These are phyloP conservation scores for Mythimna albipuncta DNA, from an alignment of 2,888 invertebrate genomes.

Conservation along the genomic window DNA sequence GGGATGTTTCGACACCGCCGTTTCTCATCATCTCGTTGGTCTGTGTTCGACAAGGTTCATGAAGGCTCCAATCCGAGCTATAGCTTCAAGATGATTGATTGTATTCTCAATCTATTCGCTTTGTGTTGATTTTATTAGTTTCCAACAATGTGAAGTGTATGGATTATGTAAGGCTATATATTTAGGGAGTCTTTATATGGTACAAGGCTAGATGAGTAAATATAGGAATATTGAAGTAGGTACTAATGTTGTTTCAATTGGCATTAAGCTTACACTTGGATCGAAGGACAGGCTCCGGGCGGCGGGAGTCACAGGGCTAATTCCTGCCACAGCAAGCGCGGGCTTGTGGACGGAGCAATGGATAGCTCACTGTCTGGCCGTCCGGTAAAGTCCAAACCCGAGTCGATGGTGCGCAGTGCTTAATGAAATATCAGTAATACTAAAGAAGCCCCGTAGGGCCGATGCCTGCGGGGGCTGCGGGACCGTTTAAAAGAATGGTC, in stretches of 20 bases:
- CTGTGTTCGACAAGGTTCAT: conserved; percentile 31
- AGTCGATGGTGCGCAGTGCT: too few relatives aligned
- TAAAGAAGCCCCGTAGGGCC: too few relatives aligned
- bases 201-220: neutral
- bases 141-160: neutral
- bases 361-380: too few relatives aligned
- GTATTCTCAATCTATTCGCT: conserved; percentile 18
- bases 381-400: too few relatives aligned
- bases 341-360: too few relatives aligned
- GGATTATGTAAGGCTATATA: neutral
- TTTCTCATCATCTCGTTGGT: neutral
- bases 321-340: too few relatives aligned
- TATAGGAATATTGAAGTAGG: neutral
- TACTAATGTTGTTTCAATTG: neutral
- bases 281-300: too few relatives aligned
- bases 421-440: too few relatives aligned
- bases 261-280: neutral
- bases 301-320: too few relatives aligned
- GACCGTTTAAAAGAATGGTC: too few relatives aligned
- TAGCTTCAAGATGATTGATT: conserved; percentile 18
- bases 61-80: conserved; percentile 4
- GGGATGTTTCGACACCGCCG: neutral
- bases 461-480: too few relatives aligned
- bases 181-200: conserved; percentile 2
- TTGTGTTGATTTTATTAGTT: conserved; percentile 22